Conservation (phyloP, 2,888 invertebrate genomes). For the Rotaria macrura region DNA sequence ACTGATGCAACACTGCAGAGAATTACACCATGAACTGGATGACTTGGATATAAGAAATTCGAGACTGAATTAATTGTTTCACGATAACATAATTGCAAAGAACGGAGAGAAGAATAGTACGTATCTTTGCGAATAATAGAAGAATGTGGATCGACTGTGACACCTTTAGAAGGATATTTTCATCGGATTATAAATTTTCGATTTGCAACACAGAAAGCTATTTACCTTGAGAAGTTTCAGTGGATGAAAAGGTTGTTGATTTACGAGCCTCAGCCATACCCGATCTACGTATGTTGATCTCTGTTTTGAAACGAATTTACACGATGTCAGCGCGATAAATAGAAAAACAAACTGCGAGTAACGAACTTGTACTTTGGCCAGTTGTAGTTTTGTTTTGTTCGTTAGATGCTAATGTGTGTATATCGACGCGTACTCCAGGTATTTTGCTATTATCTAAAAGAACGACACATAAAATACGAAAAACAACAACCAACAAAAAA, state of each 20-base stretch:
- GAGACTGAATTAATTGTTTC: slow-evolving; percentile 88
- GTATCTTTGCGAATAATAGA: slow-evolving; percentile 88
- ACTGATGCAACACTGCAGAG: slow-evolving; percentile 60
- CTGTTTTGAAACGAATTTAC: too few relatives aligned
- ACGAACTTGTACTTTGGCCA: too few relatives aligned
- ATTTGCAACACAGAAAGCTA: not conserved
- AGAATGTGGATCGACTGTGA: slow-evolving; percentile 90
- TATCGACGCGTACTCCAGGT: too few relatives aligned
- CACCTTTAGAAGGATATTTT: slow-evolving; percentile 55
- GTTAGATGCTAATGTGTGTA: too few relatives aligned
- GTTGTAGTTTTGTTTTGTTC: too few relatives aligned
- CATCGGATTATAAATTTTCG: not conserved
- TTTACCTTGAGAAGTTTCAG: slow-evolving; percentile 74
- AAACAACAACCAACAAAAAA: too few relatives aligned
- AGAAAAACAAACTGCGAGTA: too few relatives aligned
- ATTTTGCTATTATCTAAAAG: too few relatives aligned
- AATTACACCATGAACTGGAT: slow-evolving; percentile 60
- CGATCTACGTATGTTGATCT: too few relatives aligned
- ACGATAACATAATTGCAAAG: slow-evolving; percentile 83
- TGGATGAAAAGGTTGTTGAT: slow-evolving; percentile 90
- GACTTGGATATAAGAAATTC: slow-evolving; percentile 90
- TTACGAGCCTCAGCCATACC: slow-evolving; percentile 94
- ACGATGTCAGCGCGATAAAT: too few relatives aligned
- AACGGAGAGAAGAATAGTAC: slow-evolving; percentile 82
- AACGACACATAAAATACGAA: too few relatives aligned